Base-by-base conservation (phyloP, 2,888 invertebrate genomes). In the Drosophila pseudotakahashii region DNA sequence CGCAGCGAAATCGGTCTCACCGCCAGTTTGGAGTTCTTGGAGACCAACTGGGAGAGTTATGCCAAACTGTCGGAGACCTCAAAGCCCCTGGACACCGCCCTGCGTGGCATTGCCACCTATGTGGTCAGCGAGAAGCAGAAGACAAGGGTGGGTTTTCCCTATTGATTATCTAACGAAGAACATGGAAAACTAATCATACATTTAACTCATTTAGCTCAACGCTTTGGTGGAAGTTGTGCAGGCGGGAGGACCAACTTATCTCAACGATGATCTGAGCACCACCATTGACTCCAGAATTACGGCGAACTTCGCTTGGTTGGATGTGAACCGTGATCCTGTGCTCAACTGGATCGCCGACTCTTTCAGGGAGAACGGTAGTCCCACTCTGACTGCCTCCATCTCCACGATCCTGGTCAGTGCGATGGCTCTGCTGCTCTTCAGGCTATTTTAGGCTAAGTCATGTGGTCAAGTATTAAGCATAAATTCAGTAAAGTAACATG, bases 11-110 rank as follows among this genome's bases (percentile, higher is more conserved):
- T 71, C 0, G 95, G 94, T 44, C 91, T 94, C 0, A 76, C 90
- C 2, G 74, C 92, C 0, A 94, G 94, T 6, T 84, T 94, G 7
- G 90, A 92, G 7, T 95, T 95, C 82, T 85, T 95, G 1, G 79
- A 88, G 0, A 50, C 79, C 1, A 91, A 93, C 30, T 92, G 92
- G 58, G 75, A 82, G 16, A 91, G 89, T n/a, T 91, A 92, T 37
- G 82, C 73, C 0, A 63, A 75, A 0, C 81, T 91, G 1, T 54
- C 67, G 3, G 67, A 77, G 0, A 70, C 63, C 2, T 9, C 54
- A 0, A 90, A 89, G 71, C 90, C 91, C 0, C 63, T 91, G 42
- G 81, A 91, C 26, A 6, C 32, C 11, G 91, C 82, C 7, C 78
- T 91, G 37, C 73, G 59, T 0, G 78, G 77, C 16, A 90, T 92